Conservation (phyloP, 2,113 vertebrate genomes). For the Rhinolophus sinicus region DNA sequence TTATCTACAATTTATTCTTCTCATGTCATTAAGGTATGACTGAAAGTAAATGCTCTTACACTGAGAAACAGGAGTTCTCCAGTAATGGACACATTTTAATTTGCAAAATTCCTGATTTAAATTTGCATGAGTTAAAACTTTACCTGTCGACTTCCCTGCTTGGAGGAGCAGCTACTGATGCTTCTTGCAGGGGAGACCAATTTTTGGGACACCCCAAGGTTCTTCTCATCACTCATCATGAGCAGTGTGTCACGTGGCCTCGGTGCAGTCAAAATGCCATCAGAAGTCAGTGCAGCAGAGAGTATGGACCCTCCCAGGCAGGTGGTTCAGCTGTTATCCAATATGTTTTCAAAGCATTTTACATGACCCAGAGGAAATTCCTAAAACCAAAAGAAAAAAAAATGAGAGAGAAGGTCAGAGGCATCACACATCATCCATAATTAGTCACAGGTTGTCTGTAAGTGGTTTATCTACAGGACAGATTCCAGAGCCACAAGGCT, state of each 20-base stretch:
- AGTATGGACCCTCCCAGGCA: constrained; percentile 50
- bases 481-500: background rate
- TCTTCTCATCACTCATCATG: constrained; percentile 93
- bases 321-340: constrained; percentile 58
- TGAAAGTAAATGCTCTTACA: background rate
- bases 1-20: background rate
- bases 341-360: constrained; percentile 65
- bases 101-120: background rate
- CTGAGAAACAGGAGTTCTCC: background rate
- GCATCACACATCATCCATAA: background rate
- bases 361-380: constrained; percentile 58
- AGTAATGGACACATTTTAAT: background rate
- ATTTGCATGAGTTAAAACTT: background rate
- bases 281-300: constrained; percentile 46
- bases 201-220: constrained; percentile 91
- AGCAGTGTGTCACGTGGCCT: constrained; percentile 44
- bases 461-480: background rate
- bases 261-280: constrained; percentile 67
- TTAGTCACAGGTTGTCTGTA: background rate
- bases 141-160: constrained; percentile 97
- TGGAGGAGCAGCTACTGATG: constrained; percentile 97
- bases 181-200: constrained; percentile 95
- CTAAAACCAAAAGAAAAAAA: constrained; percentile 55
- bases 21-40: background rate
- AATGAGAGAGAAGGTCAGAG: constrained; percentile 11